Evolutionary conservation across 2,888 invertebrate genomes (phyloP), one percentile per base, ranked within the genome.

Genomic region (Disparrhopalites patrizii): DNA sequence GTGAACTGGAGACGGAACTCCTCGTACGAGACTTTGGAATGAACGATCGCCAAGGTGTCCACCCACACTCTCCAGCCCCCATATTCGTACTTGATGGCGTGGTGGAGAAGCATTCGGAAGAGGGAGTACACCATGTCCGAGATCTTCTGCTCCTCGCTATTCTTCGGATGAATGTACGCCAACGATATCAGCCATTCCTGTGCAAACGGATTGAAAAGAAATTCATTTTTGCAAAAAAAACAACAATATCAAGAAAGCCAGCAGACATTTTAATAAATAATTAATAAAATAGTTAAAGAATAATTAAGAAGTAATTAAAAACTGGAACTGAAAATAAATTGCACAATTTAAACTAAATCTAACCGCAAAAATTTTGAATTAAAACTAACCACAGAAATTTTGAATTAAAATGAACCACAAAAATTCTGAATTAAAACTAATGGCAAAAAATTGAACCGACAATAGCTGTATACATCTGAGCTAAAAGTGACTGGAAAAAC

Each of bases 61-160:
- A 99, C 98, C 99, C 99, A 99, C 20, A 99, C 99, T 68, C 99
- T 83, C 99, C 99, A 99, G 18, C 99, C 99, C 4, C 99, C 99
- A 78, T 96, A 99, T 80, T 99, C 99, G 77, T 93, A 93, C 79
- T 98, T 97, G 75, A 99, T 95, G 43, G 99, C 99, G 80, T 99
- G 99, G 79, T 99, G 98, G 51, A 99, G 82, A 68, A 99, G 82
- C 93, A 98, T 96, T 18, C 95, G 86, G 82, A 99, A 99, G 74
- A 99, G 82, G 0, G 95, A 91, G 81, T 97, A 98, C 40, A 99
- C 98, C 92, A 97, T 93, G 78, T 97, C 97, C 0, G 95, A 94
- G 62, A 97, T 90, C 81, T 95, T 93, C 79, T 95, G 93, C 78
- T 98, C 95, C 77, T 96, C 95, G 0, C 89, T 87, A 76, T 89